Base-by-base conservation (phyloP, 2,797 vertebrate genomes). In the Scarus forsteni region DNA sequence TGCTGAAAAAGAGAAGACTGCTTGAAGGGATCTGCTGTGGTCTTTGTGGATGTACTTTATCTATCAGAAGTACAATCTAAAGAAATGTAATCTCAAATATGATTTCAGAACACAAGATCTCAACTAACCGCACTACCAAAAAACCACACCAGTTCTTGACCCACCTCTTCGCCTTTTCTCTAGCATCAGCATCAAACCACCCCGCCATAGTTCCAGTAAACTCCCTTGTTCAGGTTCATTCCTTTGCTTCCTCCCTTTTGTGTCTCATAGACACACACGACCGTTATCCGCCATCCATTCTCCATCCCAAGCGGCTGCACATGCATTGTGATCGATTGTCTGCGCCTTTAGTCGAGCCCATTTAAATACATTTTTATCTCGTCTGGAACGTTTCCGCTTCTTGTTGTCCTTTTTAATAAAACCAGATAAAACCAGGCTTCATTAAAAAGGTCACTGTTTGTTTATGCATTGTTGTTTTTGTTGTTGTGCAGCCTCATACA, bases 371-470 rank as follows among this genome's bases (percentile, higher is more conserved):
- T 88, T 88, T 92, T 90, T 90, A 89, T 90, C 88, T 92, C 59
- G 67, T 71, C 87, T 36, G 54, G 48, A 83, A 76, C 68, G 61
- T 86, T 91, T 88, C 85, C 83, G 74, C 82, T 83, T 66, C 80
- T 83, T 85, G 79, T 88, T 83, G 86, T 89, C 80, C 85, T 88
- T 91, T 90, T 87, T 87, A 84, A 90, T 86, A 90, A 89, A 89
- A 72, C 10, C 10, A 87, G 90, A 90, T 90, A 92, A 92, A 89
- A 49, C 40, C 48, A 0, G 59, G 83, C 88, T 88, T 92, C 89
- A 89, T 92, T 91, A 92, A 88, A 90, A 92, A 89, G 91, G 89
- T 92, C 88, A 74, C 44, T 11, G 65, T 86, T 85, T 92, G 90
- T 93, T 91, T 93, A 85, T 87, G 78, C 66, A 42, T 50, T 48